Conservation (phyloP, 2,113 vertebrate genomes). For the Podarcis muralis region DNA sequence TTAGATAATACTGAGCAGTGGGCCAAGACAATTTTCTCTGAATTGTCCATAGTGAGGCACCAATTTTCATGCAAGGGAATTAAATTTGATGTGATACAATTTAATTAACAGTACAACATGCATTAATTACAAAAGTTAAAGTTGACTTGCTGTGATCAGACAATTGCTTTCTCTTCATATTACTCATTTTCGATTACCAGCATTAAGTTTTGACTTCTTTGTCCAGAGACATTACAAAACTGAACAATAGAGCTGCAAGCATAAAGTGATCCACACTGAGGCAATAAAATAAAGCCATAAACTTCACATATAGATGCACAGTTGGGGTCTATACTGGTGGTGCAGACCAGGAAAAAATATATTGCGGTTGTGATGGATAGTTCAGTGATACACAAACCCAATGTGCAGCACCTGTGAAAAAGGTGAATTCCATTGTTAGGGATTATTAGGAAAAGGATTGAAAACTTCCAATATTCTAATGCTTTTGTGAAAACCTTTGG, state of each 20-base stretch:
- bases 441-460: background rate
- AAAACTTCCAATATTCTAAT: background rate
- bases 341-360: background rate
- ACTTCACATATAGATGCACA: background rate
- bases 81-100: constrained; percentile 41
- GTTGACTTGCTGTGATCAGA: background rate
- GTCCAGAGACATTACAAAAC: constrained; percentile 18
- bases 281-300: background rate
- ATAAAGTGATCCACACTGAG: background rate
- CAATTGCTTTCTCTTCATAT: background rate
- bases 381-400: background rate
- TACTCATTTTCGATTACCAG: constrained; percentile 1
- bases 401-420: background rate
- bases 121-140: constrained; percentile 42
- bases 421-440: background rate
- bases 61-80: constrained; percentile 39
- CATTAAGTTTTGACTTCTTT: background rate
- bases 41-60: background rate
- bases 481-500: background rate
- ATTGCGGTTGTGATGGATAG: background rate
- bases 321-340: background rate
- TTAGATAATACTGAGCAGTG: background rate
- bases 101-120: constrained; percentile 20
- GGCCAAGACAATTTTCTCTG: constrained; percentile 5
- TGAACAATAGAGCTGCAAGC: background rate